Evolutionary conservation across 2,888 invertebrate genomes (phyloP).

Genomic region (Clanis bilineata): DNA sequence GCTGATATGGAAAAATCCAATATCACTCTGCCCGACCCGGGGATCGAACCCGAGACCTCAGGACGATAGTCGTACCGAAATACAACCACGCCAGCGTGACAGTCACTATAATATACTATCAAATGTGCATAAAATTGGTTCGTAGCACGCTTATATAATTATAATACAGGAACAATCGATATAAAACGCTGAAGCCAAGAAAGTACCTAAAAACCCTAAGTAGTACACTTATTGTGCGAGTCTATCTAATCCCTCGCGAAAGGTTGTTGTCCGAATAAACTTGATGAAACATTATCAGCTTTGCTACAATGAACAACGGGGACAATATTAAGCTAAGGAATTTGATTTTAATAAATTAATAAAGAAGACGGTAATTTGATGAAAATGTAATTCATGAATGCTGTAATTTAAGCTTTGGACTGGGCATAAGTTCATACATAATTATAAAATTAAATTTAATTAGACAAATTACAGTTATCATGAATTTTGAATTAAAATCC

Average conservation of each 20-base stretch:
- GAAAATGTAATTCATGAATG: neutral
- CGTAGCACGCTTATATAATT: neutral
- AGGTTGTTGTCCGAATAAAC: conserved; percentile 23
- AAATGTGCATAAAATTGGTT: neutral
- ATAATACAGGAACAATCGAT: neutral
- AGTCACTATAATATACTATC: no score
- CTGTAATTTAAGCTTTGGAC: neutral
- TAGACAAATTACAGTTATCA: no score
- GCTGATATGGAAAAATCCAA: no score
- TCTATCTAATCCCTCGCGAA: conserved; percentile 34
- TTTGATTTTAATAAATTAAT: no score
- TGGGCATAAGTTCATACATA: no score
- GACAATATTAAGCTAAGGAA: neutral
- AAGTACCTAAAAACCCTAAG: conserved; percentile 26
- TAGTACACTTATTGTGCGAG: conserved; percentile 28
- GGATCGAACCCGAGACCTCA: no score
- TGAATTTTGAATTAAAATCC: no score
- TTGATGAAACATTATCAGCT: neutral
- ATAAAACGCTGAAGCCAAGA: conserved; percentile 35
- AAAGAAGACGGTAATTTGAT: no score
- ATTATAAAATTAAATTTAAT: no score
- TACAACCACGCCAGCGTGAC: no score
- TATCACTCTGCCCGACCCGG: no score
- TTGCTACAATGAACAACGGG: neutral
- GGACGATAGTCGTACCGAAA: no score